Evolutionary conservation across 1,140 invertebrate species (phyloP).

Genomic region (Pinna nobilis): DNA sequence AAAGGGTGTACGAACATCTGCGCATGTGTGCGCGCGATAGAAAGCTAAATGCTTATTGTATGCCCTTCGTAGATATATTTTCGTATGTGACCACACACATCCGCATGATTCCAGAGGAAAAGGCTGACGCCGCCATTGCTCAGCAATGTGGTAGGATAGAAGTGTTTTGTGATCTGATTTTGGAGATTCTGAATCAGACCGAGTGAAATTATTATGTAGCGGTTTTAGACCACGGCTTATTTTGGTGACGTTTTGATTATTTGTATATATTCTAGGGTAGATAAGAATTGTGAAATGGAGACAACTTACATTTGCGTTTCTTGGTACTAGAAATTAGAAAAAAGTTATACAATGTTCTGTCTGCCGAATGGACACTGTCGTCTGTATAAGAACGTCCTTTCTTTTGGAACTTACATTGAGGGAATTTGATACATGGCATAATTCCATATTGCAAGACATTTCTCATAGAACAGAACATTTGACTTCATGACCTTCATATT

Average conservation of each 20-base stretch:
- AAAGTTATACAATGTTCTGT: no score
- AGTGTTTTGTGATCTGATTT: conserved; percentile 20
- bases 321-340: no score
- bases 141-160: conserved; percentile 20
- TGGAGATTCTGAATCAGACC: conserved; percentile 18
- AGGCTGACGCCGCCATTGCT: background rate
- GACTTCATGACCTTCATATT: no score
- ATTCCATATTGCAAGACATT: no score
- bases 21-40: background rate
- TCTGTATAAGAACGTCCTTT: no score
- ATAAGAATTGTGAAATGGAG: no score
- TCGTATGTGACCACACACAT: conserved; percentile 21
- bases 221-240: background rate
- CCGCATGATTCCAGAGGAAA: background rate
- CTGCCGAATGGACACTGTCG: no score
- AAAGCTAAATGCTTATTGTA: background rate
- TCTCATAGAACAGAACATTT: no score
- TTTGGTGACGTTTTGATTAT: background rate
- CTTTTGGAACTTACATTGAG: no score
- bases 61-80: conserved; percentile 24
- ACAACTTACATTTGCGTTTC: no score
- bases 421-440: no score
- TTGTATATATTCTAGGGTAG: no score
- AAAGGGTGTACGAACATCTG: conserved; percentile 17
- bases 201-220: background rate